These are phyloP conservation scores for Danio albolineatus DNA, from an alignment of 2,797 vertebrate genomes.

Conservation along the genomic window DNA sequence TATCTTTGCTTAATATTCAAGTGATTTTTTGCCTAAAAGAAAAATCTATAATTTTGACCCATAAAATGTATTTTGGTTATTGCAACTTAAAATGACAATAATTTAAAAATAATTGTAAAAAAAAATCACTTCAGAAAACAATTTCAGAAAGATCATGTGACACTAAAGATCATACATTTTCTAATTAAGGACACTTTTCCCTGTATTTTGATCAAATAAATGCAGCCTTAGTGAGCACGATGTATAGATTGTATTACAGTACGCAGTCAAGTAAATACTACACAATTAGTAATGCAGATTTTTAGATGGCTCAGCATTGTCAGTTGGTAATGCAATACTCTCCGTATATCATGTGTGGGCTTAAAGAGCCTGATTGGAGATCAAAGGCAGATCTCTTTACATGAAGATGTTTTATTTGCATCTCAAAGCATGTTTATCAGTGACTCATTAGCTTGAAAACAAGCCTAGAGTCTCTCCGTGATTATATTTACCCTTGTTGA, in stretches of 20 bases:
- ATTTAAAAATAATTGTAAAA: no score
- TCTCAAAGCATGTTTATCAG: conserved; percentile 56
- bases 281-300: neutral
- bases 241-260: neutral
- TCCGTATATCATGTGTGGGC: conserved; percentile 50
- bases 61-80: no score
- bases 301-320: conserved; percentile 28
- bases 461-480: conserved; percentile 48
- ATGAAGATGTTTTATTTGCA: conserved; percentile 50
- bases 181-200: no score
- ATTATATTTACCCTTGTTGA: conserved; percentile 24
- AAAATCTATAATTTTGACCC: no score
- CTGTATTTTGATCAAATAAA: no score
- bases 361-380: conserved; percentile 44
- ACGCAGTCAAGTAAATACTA: neutral
- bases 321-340: conserved; percentile 27
- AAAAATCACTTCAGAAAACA: no score
- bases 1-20: no score
- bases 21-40: no score
- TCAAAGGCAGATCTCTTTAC: conserved; percentile 47
- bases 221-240: no score
- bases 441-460: conserved; percentile 66
- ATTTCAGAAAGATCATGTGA: neutral
- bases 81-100: no score
- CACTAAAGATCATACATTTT: neutral